Conservation (phyloP, 2,113 vertebrate species). For the Polypterus senegalus region DNA sequence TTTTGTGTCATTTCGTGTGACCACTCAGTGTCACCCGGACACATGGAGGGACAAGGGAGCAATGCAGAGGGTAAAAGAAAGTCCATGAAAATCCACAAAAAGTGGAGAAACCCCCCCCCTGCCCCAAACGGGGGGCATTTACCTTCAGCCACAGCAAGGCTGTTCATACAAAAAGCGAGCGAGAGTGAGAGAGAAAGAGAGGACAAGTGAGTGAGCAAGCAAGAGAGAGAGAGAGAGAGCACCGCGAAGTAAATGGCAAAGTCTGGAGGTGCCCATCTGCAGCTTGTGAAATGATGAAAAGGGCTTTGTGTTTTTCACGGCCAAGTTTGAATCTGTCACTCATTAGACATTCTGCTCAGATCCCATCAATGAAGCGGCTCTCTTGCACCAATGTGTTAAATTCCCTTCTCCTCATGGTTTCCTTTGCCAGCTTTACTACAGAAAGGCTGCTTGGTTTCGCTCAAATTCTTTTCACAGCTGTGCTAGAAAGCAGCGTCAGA, state of each 20-base stretch:
- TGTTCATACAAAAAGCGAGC: no score
- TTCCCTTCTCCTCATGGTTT: conserved; percentile 66
- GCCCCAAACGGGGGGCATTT: no score
- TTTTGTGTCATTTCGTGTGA: no score
- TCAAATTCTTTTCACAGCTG: conserved; percentile 69
- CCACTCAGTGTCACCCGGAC: no score
- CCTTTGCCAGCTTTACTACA: conserved; percentile 58
- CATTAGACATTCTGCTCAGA: conserved; percentile 74
- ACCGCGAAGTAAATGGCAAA: conserved; percentile 45
- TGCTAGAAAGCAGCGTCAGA: conserved; percentile 64
- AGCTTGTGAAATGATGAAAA: conserved; percentile 70
- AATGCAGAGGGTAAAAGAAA: no score
- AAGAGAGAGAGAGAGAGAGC: conserved; percentile 19
- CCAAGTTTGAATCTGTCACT: conserved; percentile 73
- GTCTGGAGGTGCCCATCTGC: conserved; percentile 66
- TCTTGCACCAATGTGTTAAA: conserved; percentile 70
- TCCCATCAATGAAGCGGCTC: conserved; percentile 62
- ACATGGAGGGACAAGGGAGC: no score
- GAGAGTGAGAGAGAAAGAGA: no score
- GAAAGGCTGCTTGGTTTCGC: conserved; percentile 50
- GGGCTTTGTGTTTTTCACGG: conserved; percentile 69
- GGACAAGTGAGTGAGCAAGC: neutral
- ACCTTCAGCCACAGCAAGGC: no score
- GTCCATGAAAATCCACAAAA: no score
- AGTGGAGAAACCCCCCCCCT: no score